Conservation (phyloP, 1,140 invertebrate genomes). For the Batillaria attramentaria region DNA sequence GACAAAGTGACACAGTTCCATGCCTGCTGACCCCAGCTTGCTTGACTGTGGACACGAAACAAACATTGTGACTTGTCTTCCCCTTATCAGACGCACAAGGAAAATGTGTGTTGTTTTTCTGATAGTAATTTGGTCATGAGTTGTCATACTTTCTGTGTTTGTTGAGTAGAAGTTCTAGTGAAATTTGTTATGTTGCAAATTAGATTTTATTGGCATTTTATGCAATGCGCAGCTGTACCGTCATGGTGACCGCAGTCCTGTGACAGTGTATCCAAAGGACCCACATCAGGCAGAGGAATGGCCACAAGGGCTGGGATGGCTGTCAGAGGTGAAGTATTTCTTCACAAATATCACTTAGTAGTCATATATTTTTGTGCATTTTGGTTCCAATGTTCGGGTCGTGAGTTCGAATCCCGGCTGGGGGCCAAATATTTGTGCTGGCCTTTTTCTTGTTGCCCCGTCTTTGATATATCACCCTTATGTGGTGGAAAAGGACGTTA, state of each 20-base stretch:
- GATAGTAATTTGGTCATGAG: no score
- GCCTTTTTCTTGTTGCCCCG: neutral
- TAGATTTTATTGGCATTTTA: no score
- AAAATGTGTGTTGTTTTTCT: neutral
- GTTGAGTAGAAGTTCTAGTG: neutral
- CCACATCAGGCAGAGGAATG: slow-evolving; percentile 71
- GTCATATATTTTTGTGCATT: neutral
- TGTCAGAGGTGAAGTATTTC: slow-evolving; percentile 81
- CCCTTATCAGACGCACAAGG: neutral
- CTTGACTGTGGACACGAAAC: neutral
- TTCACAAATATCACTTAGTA: slow-evolving; percentile 35
- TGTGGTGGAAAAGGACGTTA: no score
- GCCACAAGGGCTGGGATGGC: slow-evolving; percentile 76
- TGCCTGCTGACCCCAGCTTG: no score
- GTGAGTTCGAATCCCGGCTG: neutral
- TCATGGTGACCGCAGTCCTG: slow-evolving; percentile 87
- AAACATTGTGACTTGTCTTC: neutral
- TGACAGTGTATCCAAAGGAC: slow-evolving; percentile 80
- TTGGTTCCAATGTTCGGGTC: neutral
- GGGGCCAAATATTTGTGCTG: neutral
- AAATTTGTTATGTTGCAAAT: neutral
- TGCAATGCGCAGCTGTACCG: slow-evolving; percentile 67
- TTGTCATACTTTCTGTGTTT: neutral
- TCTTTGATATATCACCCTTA: neutral
- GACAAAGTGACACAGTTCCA: no score